Evolutionary conservation across 2,888 invertebrate genomes (phyloP).

Genomic region (Mycalesis mineus): DNA sequence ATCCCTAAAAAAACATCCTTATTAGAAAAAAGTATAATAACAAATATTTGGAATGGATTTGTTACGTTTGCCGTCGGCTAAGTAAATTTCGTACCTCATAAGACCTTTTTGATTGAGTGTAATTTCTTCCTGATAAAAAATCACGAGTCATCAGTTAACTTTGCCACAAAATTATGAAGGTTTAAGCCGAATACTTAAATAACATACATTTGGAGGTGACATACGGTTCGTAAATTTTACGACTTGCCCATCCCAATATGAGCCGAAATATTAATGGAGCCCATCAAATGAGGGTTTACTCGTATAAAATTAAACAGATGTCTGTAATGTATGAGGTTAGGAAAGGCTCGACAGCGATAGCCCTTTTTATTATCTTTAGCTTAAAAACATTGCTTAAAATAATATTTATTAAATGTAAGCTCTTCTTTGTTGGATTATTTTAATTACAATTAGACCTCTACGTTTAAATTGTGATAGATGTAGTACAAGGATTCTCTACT

Average conservation of each 20-base stretch:
- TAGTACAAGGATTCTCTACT: too few relatives aligned
- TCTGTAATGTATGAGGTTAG: not conserved
- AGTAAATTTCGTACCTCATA: too few relatives aligned
- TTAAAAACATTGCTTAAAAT: not conserved
- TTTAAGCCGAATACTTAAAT: not conserved
- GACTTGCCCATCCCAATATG: slow-evolving; percentile 9
- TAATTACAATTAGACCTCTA: too few relatives aligned
- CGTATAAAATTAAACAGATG: slow-evolving; percentile 13
- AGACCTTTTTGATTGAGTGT: too few relatives aligned
- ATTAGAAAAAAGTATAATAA: too few relatives aligned
- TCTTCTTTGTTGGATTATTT: too few relatives aligned
- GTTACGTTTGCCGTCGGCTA: too few relatives aligned
- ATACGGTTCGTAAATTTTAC: slow-evolving; percentile 19
- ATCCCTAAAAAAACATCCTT: too few relatives aligned
- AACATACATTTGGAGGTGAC: slow-evolving; percentile 5
- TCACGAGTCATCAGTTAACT: too few relatives aligned
- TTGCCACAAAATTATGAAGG: slow-evolving; percentile 1
- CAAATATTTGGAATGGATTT: too few relatives aligned
- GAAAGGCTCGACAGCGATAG: not conserved
- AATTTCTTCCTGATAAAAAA: too few relatives aligned
- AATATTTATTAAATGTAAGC: not conserved
- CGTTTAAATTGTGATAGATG: too few relatives aligned
- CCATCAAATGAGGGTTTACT: slow-evolving; percentile 7
- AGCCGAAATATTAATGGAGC: slow-evolving; percentile 12
- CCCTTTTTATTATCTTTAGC: not conserved